Base-by-base conservation (phyloP, 2,888 invertebrate genomes). In the Drosophila testacea region DNA sequence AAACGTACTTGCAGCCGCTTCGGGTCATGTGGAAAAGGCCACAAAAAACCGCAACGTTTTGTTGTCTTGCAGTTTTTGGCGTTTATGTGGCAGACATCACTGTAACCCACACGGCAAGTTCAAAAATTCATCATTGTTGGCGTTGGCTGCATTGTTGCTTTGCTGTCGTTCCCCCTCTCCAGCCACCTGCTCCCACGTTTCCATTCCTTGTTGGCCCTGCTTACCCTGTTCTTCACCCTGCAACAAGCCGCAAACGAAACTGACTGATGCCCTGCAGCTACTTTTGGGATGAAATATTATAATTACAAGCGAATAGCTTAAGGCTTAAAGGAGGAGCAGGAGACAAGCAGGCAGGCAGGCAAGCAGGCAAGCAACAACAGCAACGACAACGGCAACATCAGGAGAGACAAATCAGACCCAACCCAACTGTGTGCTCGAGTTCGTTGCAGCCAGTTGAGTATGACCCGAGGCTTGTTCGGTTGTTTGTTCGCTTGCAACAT, bases 211-310 rank as follows among this genome's bases (percentile, higher is more conserved):
- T 56, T 48, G 42, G 30, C 55, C 38, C 51, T 54, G 67, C 36
- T 46, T 39, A 51, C 50, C 42, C 54, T 57, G 61, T 44, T 38
- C 61, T 57, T 46, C 75, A 75, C 67, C 61, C 79, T 73, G 77
- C 83, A 86, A 88, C 88, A 83, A 83, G 88, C 83, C 86, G 83
- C 83, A 83, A 83, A 86, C 87, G 84, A 84, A 88, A 84, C 83
- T 87, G 85, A 87, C 89, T 80, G 89, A 79, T 87, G 85, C 73
- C 92, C 90, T 74, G 67, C 64, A 88, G 92, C 90, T 77, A 91
- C 90, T 88, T 90, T 91, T 92, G 91, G 91, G 91, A 92, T 92
- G 92, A 92, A 92, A 92, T 92, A 92, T 92, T 92, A 92, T 92
- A 92, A 92, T 92, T 92, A 92, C 92, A 91, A 92, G 91, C 92